phyloP scores from a whole-genome alignment of 2,797 vertebrate genomes.

The Epinephelus awoara region DNA sequence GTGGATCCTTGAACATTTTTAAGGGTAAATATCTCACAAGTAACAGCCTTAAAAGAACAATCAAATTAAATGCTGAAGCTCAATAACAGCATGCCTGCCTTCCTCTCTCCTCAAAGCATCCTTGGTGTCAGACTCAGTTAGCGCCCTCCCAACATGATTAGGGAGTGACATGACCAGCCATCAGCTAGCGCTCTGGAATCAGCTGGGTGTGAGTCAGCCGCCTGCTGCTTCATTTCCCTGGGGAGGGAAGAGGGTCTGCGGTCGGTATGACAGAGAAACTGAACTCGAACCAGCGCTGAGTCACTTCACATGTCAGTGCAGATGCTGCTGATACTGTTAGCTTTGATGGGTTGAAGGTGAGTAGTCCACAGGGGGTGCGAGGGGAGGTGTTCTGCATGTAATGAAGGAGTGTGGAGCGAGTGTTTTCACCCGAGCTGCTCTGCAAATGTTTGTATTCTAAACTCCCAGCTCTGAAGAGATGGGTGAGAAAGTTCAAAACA shows the following conservation, averaged over 20 bases:
- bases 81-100: slow-evolving; percentile 38
- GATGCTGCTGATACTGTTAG: slow-evolving; percentile 25
- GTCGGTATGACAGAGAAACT: slow-evolving; percentile 59
- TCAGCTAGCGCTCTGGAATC: slow-evolving; percentile 59
- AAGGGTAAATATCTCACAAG: slow-evolving; percentile 26
- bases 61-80: slow-evolving; percentile 60
- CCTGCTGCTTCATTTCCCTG: slow-evolving; percentile 49
- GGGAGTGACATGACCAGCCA: slow-evolving; percentile 57
- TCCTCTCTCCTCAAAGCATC: slow-evolving; percentile 54
- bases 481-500: slow-evolving; percentile 11
- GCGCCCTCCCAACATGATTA: slow-evolving; percentile 50
- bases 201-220: slow-evolving; percentile 68
- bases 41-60: slow-evolving; percentile 58
- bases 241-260: slow-evolving; percentile 36
- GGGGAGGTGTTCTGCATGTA: slow-evolving; percentile 16
- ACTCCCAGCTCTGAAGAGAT: not conserved
- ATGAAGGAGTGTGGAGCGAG: slow-evolving; percentile 9
- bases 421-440: slow-evolving; percentile 1
- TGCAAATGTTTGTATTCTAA: not conserved
- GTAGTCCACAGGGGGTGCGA: not conserved
- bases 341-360: slow-evolving; percentile 31
- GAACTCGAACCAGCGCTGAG: slow-evolving; percentile 53
- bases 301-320: slow-evolving; percentile 50
- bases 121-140: slow-evolving; percentile 66
- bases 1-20: slow-evolving; percentile 14